phyloP scores from a whole-genome alignment of 1,140 invertebrate species.

The Coelopa frigida region DNA sequence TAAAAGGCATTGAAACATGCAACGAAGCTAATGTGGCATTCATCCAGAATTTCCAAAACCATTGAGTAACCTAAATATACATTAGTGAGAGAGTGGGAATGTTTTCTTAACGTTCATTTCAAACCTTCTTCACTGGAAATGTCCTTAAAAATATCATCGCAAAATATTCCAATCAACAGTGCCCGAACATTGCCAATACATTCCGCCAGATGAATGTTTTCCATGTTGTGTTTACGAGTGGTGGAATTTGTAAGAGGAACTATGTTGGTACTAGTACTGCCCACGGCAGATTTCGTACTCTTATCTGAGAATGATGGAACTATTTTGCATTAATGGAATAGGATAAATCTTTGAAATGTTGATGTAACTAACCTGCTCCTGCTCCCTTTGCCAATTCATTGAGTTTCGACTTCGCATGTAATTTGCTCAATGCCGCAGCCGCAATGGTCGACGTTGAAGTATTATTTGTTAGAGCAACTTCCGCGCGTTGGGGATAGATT shows the following conservation, averaged over 20 bases:
- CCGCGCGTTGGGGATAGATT: slow-evolving; percentile 66
- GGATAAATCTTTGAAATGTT: not conserved
- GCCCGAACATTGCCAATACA: slow-evolving; percentile 79
- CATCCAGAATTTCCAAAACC: slow-evolving; percentile 69
- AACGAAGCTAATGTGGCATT: slow-evolving; percentile 85
- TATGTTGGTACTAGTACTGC: slow-evolving; percentile 9
- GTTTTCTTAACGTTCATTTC: not conserved
- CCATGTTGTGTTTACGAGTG: slow-evolving; percentile 53
- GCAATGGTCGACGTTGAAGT: slow-evolving; percentile 42
- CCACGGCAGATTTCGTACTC: slow-evolving; percentile 13
- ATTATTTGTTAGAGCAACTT: slow-evolving; percentile 9
- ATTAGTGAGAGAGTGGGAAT: slow-evolving; percentile 11
- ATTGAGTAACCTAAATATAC: slow-evolving; percentile 49
- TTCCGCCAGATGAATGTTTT: slow-evolving; percentile 72
- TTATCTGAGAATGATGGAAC: slow-evolving; percentile 19
- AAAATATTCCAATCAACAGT: slow-evolving; percentile 74
- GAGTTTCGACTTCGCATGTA: slow-evolving; percentile 47
- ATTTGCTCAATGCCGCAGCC: slow-evolving; percentile 47
- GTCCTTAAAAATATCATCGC: slow-evolving; percentile 58
- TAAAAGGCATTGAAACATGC: slow-evolving; percentile 94
- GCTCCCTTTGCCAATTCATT: slow-evolving; percentile 1
- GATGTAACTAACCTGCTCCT: not conserved
- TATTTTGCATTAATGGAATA: not conserved
- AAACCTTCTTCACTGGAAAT: slow-evolving; percentile 40
- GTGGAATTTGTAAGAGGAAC: slow-evolving; percentile 17